Evolutionary conservation across 2,797 vertebrate genomes (phyloP), one percentile per base, ranked within the genome.

Genomic region (Holocentrus rufus): DNA sequence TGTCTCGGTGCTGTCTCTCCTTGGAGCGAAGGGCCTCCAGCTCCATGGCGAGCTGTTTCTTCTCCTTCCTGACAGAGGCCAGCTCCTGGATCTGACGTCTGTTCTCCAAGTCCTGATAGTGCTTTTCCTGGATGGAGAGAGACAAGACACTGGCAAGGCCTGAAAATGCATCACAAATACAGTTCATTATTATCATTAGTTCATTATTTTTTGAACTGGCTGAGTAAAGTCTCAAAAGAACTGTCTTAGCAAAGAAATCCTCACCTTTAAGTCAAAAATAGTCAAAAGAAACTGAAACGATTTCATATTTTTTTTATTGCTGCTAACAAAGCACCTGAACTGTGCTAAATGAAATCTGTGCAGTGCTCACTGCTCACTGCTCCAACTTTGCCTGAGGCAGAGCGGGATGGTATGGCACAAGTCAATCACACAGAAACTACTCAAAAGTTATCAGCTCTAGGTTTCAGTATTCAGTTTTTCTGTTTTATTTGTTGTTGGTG

Each of bases 1-100:
- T 93, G 34, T 91, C 92, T 70, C 90, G 94, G 61, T 95, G 76
- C 39, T 65, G 57, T 74, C 89, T 92, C 65, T 96, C 94, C 82
- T 94, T 94, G 60, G 89, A 91, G 20, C 74, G 86, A n/a, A 95
- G 78, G n/a, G 88, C 85, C 67, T 95, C 94, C 57, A 96, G 71
- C 23, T 96, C 94, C 4, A 66, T 87, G 6, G 87, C 52, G 73
- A 97, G 89, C 63, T 90, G 95, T 66, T 75, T 93, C 79, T 93
- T 96, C 79, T 95, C 94, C 74, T 93, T 87, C 66, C 67, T 86
- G 76, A 93, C 44, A 0, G 76, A 79, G 42, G 75, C 84, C 47
- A 96, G 65, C 78, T 95, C 90, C 79, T 94, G 86, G 54, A 88
- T 88, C 64, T 93, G 91, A 47, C 85, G 92, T 72, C 83, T 89